Evolutionary conservation across 2,797 vertebrate species (phyloP).

Genomic region (Channa striata): DNA sequence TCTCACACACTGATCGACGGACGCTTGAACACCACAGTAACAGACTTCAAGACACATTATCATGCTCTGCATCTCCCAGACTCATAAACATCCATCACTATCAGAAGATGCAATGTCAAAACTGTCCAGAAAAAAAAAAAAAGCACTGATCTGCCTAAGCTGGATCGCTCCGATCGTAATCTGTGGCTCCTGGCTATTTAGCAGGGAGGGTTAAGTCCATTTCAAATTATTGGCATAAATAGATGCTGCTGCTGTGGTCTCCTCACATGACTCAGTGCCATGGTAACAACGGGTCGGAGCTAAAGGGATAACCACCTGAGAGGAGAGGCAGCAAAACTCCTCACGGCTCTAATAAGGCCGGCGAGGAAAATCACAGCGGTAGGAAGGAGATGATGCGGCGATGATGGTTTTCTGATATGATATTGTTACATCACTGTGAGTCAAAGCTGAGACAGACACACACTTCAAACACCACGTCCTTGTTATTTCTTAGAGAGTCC

Average conservation of each 20-base stretch:
- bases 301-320: conserved; percentile 27
- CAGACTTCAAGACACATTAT: background rate
- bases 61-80: background rate
- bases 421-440: background rate
- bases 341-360: conserved; percentile 3
- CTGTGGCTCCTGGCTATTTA: conserved; percentile 11
- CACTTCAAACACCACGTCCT: background rate
- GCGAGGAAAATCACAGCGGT: conserved; percentile 3
- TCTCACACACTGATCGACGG: background rate
- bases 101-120: background rate
- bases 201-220: conserved; percentile 5
- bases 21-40: background rate
- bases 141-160: background rate
- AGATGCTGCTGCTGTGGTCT: conserved; percentile 43
- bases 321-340: conserved; percentile 32
- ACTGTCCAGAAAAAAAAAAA: conserved; percentile 3
- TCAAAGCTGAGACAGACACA: background rate
- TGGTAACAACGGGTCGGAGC: conserved; percentile 64
- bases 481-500: too few species aligned
- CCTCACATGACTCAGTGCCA: conserved; percentile 50
- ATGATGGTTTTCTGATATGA: background rate
- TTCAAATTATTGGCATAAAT: conserved; percentile 30
- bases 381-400: background rate
- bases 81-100: background rate
- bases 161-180: conserved; percentile 18